These are phyloP conservation scores for Aradus depressus DNA, from an alignment of 2,888 invertebrate species.

Conservation along the genomic window DNA sequence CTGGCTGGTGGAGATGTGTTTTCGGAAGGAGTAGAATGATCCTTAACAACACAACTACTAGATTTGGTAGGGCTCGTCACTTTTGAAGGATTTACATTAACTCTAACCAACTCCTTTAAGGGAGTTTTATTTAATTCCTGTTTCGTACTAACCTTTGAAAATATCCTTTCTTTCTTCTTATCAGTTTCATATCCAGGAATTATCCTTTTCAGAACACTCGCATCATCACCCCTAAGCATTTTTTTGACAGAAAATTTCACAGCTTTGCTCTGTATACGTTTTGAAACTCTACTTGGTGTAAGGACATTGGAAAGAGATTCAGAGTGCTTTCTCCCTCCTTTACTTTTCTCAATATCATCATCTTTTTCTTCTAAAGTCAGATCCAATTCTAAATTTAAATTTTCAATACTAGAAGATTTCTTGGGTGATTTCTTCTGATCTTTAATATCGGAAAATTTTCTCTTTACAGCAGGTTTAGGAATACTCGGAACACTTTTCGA, in stretches of 20 bases:
- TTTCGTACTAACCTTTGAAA: no score
- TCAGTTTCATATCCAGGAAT: conserved; percentile 8
- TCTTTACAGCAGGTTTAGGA: not conserved
- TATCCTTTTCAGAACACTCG: conserved; percentile 11
- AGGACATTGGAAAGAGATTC: not conserved
- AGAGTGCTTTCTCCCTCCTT: not conserved
- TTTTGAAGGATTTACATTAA: no score
- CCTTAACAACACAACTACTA: no score
- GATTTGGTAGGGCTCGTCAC: no score
- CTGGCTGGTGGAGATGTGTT: not conserved
- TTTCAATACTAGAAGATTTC: not conserved
- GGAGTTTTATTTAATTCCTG: no score
- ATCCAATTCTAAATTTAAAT: not conserved
- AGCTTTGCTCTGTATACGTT: conserved; percentile 14
- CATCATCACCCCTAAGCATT: conserved; percentile 15
- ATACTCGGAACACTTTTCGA: not conserved
- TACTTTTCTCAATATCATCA: not conserved
- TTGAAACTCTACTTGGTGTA: conserved; percentile 11
- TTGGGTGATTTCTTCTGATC: not conserved
- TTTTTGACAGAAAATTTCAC: conserved; percentile 15
- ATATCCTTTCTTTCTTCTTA: conserved; percentile 5
- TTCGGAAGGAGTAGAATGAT: not conserved
- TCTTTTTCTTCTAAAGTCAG: conserved; percentile 9
- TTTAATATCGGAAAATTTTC: conserved; percentile 1
- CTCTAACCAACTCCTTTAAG: no score